Conservation (phyloP, 1,140 invertebrate genomes). For the Meteorus sp. region DNA sequence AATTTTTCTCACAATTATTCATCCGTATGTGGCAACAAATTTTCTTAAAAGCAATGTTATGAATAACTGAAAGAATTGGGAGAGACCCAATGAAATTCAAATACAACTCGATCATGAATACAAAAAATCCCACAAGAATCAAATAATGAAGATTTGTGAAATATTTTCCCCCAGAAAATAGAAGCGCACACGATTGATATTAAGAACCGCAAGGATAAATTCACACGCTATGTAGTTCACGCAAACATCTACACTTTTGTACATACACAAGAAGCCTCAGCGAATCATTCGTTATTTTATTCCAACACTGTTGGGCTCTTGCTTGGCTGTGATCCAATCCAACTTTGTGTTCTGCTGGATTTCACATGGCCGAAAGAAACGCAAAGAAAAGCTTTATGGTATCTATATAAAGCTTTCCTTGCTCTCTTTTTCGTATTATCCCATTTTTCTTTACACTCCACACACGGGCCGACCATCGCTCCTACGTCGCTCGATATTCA, state of each 20-base stretch:
- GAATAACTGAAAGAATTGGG: too few species aligned
- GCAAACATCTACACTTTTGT: too few species aligned
- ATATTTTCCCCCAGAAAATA: too few species aligned
- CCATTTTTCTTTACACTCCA: neutral
- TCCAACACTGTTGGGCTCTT: constrained; percentile 21
- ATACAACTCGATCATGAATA: too few species aligned
- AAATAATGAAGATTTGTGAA: too few species aligned
- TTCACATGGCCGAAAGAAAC: constrained; percentile 3
- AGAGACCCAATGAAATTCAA: too few species aligned
- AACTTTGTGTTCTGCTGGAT: neutral
- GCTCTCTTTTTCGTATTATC: neutral
- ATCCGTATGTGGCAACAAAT: too few species aligned
- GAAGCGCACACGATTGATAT: neutral
- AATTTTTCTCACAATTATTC: too few species aligned
- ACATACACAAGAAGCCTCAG: neutral
- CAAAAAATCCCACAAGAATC: too few species aligned
- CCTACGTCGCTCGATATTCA: constrained; percentile 1
- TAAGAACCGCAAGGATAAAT: neutral
- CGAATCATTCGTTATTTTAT: constrained; percentile 29
- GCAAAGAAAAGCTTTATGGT: constrained; percentile 11
- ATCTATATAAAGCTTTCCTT: neutral
- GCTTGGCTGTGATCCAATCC: constrained; percentile 28
- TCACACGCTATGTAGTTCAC: too few species aligned
- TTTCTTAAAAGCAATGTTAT: too few species aligned
- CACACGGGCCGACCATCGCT: neutral